Base-by-base conservation (phyloP, 2,888 invertebrate genomes). In the Dexiosoma caninum region DNA sequence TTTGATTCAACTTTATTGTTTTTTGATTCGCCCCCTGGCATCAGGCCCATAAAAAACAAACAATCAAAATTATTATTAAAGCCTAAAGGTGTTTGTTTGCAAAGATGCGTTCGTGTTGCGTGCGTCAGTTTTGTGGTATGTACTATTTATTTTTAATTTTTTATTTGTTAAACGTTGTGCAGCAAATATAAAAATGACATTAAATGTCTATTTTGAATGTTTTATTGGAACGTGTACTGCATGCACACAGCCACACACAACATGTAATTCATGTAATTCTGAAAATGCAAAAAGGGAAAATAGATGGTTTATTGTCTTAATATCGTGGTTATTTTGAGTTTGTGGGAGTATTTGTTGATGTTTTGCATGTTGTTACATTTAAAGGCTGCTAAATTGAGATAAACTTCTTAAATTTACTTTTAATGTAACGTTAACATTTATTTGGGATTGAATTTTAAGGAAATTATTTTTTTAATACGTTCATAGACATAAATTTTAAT, bases 181-280 rank as follows among this genome's bases (percentile, higher is more conserved):
- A 85, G 66, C 82, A 84, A 82, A 85, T 85, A 87, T 88, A 88
- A 88, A 88, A 88, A 85, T 85, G 84, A 84, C 87, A 88, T 87
- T 87, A 88, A 87, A 88, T 85, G 85, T 84, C 86, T 84, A 86
- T 86, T 87, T 82, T 62, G 78, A 75, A 83, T 84, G 83, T 84
- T 84, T 84, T 84, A 83, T 83, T 83, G 78, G 69, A 72, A 23
- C 46, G 30, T 37, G 51, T 55, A 59, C 53, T n/a, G n/a, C n/a
- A 14, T 1, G 14, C 35, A 46, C 32, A 19, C 14, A 40, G 35
- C 7, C 6, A 40, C 10, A 21, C 7, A 42, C 14, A 30, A 42
- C 62, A 51, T 27, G 16, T 64, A 53, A 35, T 23, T 62, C 42
- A 16, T 42, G 53, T 72, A 23, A 62, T 35, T 72, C 35, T 44